A percentile compares a stretch with the other conserved stretches of the same genome.
These are phyloP conservation scores for Chesias legatella DNA, from an alignment of 2,888 invertebrate species.

Conservation along the genomic window DNA sequence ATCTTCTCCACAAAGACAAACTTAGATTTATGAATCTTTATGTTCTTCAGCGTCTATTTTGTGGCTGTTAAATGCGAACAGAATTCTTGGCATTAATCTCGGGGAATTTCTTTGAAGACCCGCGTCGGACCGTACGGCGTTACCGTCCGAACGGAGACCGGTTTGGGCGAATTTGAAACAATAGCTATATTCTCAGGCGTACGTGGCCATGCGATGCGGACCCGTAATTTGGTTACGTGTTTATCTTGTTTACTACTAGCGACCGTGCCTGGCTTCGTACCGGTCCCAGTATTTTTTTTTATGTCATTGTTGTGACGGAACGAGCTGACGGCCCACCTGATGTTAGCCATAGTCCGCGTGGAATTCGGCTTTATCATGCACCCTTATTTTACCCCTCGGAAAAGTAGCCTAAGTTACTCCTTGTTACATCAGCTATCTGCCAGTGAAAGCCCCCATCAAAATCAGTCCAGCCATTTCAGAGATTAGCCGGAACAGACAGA, in stretches of 20 bases:
- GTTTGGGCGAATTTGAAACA: constrained; percentile 72
- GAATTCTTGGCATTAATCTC: constrained; percentile 21
- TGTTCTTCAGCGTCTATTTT: constrained; percentile 11
- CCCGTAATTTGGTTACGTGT: constrained; percentile 2
- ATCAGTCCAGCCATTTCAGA: too few species aligned
- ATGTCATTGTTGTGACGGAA: too few species aligned
- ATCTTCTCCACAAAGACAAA: constrained; percentile 17
- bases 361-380: too few species aligned
- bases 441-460: too few species aligned
- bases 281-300: too few species aligned
- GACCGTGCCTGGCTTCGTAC: too few species aligned
- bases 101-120: constrained; percentile 49
- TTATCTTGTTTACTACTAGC: constrained; percentile 1
- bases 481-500: too few species aligned
- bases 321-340: too few species aligned
- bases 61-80: constrained; percentile 17
- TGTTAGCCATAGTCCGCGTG: too few species aligned
- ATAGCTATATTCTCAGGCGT: constrained; percentile 43
- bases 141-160: constrained; percentile 71
- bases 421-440: too few species aligned
- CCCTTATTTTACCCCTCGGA: too few species aligned
- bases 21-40: constrained; percentile 19
- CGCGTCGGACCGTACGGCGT: constrained; percentile 52
- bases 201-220: constrained; percentile 21
- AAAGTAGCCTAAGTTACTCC: too few species aligned